These are phyloP conservation scores for Elephantulus edwardii DNA, from an alignment of 2,113 vertebrate species.

Conservation along the genomic window DNA sequence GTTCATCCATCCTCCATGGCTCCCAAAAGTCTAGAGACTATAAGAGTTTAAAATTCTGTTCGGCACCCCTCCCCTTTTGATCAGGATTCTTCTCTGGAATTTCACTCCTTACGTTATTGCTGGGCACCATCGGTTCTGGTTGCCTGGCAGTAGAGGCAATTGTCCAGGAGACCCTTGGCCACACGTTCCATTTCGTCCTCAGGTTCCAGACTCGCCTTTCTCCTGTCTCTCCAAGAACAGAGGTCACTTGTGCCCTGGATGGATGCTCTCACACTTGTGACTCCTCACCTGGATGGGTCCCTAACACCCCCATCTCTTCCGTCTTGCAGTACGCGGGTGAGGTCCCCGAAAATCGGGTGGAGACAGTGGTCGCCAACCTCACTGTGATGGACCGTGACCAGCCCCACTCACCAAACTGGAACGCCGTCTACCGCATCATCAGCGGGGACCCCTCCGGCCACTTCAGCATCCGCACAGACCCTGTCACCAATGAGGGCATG, in stretches of 20 bases:
- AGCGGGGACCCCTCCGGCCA: slow-evolving; percentile 93
- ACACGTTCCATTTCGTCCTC: background rate
- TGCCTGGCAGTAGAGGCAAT: background rate
- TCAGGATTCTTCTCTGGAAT: background rate
- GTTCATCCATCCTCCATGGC: background rate
- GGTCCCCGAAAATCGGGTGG: slow-evolving; percentile 93
- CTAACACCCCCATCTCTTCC: background rate
- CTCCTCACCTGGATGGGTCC: rapidly evolving
- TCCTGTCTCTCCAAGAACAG: background rate
- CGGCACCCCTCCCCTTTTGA: background rate
- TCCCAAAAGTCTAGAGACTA: background rate
- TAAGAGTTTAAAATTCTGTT: background rate
- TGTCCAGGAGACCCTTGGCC: background rate
- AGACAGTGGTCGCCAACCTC: slow-evolving; percentile 92
- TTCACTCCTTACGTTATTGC: too few relatives aligned
- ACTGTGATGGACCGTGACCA: slow-evolving; percentile 94
- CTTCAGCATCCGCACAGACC: slow-evolving; percentile 93
- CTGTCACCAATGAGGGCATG: slow-evolving; percentile 93
- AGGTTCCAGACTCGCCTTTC: background rate
- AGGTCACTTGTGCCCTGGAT: background rate
- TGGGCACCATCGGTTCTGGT: background rate
- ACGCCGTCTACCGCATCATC: slow-evolving; percentile 94
- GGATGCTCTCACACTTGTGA: background rate
- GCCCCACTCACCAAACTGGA: slow-evolving; percentile 96
- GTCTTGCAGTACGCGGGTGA: slow-evolving; percentile 90